Base-by-base conservation (phyloP, 2,888 invertebrate genomes). In the Pachymerium ferrugineum region DNA sequence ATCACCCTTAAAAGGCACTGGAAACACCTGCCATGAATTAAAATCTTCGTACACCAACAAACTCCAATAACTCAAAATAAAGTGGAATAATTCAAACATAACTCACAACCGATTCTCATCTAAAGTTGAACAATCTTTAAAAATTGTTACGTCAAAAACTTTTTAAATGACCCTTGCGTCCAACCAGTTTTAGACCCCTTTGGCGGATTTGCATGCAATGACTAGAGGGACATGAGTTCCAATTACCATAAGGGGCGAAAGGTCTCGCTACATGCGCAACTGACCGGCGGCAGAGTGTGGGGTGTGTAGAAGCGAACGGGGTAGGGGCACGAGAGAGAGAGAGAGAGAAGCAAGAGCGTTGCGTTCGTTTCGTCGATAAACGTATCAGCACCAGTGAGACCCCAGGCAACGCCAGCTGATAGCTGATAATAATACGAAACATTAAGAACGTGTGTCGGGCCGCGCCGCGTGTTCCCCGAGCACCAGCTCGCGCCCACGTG, bases 341-440 rank as follows among this genome's bases (percentile, higher is more conserved):
- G 68, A 12, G 12, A 10, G 31, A 8, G 28, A 68, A 68, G 47
- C 47, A 54, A 54, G 47, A 68, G 68, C 29, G 29, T 28, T n/a
- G 68, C 30, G 10, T 70, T 33, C 70, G 33, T 33, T 25, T 35
- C 25, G 30, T 33, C 33, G 70, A 70, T 70, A 70, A 70, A 70
- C 33, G 30, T 70, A 70, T 70, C 70, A 35, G 70, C 33, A 33
- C 35, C 33, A 33, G 70, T n/a, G 33, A 54, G 70, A 70, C 70
- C 70, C 70, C 33, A 33, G 70, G 70, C 70, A 70, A 70, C 70
- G 33, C 70, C 70, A 33, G 31, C 35, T 70, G 70, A 70, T 70
- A 35, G 70, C 70, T 70, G 70, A 70, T 70, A 70, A 70, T 70
- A 30, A 70, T 70, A 70, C 31, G 70, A 70, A 70, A 70, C 70